Evolutionary conservation across 2,113 vertebrate genomes (phyloP), one percentile per base, ranked within the genome.

Genomic region (Odontophorus gujanensis): DNA sequence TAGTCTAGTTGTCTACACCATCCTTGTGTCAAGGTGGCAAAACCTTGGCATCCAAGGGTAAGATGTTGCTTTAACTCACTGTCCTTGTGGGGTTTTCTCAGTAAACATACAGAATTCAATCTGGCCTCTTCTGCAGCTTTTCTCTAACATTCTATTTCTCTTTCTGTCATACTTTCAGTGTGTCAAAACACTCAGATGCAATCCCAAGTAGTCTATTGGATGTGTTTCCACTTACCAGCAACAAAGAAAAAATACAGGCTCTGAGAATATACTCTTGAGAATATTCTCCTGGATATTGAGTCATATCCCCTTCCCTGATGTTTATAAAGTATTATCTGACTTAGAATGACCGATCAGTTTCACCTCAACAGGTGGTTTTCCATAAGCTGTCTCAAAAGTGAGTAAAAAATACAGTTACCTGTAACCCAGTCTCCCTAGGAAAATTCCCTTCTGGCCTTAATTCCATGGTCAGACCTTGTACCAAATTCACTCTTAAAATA

Each of bases 371-470:
- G 0, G 2, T 84, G 36, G 13, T 53, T 68, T 81, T 84, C 42
- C 42, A 42, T 40, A 85, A 66, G 24, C 48, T 89, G 11, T 57
- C 43, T 73, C 68, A 61, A n/a, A 13, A 92, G 26, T 40, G 79
- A 74, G 25, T 91, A 0, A 61, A 93, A 84, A 92, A 84, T 71
- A 62, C 10, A 21, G 26, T 59, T 82, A 68, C 13, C 25, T 90
- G 74, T 36, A 83, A 61, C 7, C 7, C 15, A 74, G 16, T 14
- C 24, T 59, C 57, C 59, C 65, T 86, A 53, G 71, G 76, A 93
- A 87, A 95, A 81, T 81, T 94, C 62, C n/a, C n/a, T 91, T 51
- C 61, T 78, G 68, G 57, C 85, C 83, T 95, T 85, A 85, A 83
- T 76, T 89, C 65, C 82, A 84, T 45, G 42, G 67, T 51, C 13